phyloP scores from a whole-genome alignment of 2,888 invertebrate genomes.

The Pseudococcus viburni region DNA sequence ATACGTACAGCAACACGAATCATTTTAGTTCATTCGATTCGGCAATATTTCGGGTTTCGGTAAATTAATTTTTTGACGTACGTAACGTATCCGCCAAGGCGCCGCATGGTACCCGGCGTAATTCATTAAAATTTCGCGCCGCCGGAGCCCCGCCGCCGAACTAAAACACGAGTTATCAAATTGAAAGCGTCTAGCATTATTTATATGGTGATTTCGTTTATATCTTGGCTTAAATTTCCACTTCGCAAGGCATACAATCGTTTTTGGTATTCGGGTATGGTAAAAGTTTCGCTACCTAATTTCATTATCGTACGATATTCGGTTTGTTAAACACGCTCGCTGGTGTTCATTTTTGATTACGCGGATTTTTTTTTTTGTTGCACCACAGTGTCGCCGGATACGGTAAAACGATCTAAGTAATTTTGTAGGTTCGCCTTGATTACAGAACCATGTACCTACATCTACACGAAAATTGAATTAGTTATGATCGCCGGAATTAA shows the following conservation, averaged over 20 bases:
- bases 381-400: neutral
- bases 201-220: slow-evolving; percentile 44
- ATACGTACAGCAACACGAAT: neutral
- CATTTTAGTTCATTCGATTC: slow-evolving; percentile 39
- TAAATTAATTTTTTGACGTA: slow-evolving; percentile 49
- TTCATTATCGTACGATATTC: slow-evolving; percentile 49
- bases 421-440: slow-evolving; percentile 30
- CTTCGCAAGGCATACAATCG: slow-evolving; percentile 44
- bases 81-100: neutral
- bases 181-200: slow-evolving; percentile 44
- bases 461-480: slow-evolving; percentile 29
- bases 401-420: slow-evolving; percentile 36
- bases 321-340: slow-evolving; percentile 42
- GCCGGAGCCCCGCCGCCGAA: neutral
- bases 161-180: slow-evolving; percentile 35
- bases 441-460: slow-evolving; percentile 16
- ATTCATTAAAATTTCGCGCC: slow-evolving; percentile 32
- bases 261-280: slow-evolving; percentile 40
- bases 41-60: neutral
- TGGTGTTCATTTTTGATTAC: slow-evolving; percentile 46
- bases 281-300: slow-evolving; percentile 38
- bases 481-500: slow-evolving; percentile 36
- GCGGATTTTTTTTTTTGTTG: neutral
- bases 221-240: slow-evolving; percentile 49
- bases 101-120: neutral